Base-by-base conservation (phyloP, 2,113 vertebrate species). In the Melospiza georgiana region DNA sequence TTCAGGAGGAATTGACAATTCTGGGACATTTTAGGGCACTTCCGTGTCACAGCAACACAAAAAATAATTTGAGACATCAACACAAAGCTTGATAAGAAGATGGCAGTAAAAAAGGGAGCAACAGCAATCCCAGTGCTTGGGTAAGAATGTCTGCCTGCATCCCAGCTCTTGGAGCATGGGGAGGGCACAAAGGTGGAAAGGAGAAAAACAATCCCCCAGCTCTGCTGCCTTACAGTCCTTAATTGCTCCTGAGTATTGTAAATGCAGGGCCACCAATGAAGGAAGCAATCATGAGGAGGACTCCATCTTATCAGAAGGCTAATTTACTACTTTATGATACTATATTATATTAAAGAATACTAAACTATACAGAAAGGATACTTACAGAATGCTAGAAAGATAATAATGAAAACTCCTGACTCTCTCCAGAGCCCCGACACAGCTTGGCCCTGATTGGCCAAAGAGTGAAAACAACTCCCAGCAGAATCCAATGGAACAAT, bases 111-210 rank as follows among this genome's bases (percentile, higher is more conserved):
- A 46, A 75, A 44, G 10, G 9, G 25, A 76, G 19, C 9, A 91
- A 18, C 35, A 44, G 55, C 18, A 30, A 48, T 25, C 15, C 23
- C 65, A 44, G 5, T 46, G 27, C 22, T n/a, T 31, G n/a, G 37
- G 5, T 33, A 22, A 44, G 15, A 52, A 6, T 23, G 5, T 28
- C n/a, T 41, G 20, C 20, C 39, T 8, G 0, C 3, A 19, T 3
- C 18, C 39, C 12, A 81, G 0, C 3, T 24, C 25, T 8, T 55
- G 31, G 3, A 3, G 10, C 3, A 6, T 13, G 11, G 18, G n/a
- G 1, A 2, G 28, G 57, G 23, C 41, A 48, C n/a, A 48, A 37
- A 71, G 14, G 39, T 9, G 31, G 23, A 19, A 58, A 71, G 3
- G 30, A 46, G 10, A 57, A 43, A 7, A 75, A 35, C 16, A 18